Evolutionary conservation across 1,140 invertebrate species (phyloP), one percentile per base, ranked within the genome.

Genomic region (Drosophila albomicans): DNA sequence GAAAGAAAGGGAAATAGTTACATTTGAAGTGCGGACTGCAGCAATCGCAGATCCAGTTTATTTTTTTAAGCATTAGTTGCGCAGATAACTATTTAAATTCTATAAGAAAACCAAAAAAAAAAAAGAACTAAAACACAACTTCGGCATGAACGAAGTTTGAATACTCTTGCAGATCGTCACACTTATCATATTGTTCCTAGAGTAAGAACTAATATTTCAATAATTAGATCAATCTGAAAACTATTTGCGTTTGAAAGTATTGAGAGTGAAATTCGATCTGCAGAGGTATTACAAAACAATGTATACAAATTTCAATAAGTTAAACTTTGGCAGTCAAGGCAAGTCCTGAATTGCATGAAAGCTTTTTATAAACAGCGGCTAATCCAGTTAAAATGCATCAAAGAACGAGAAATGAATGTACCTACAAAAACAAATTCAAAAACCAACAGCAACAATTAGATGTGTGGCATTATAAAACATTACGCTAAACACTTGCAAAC

Each of bases 21-120:
- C 80, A 84, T 80, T 87, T 87, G 82, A 76, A 88, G 70, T 78
- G 56, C 68, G 80, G 74, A 87, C 56, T 61, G 71, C 13, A 48
- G 41, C 30, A 46, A 48, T 25, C 49, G 45, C 74, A 70, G 85
- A 68, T 88, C 71, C 74, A 81, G 70, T 89, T 88, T 88, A 88
- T 87, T 87, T 87, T 87, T 87, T 87, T 88, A 87, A 87, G 84
- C 82, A 87, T 87, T 88, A 88, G 84, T 87, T 87, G 84, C 84
- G 85, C 84, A 75, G 63, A 80, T 41, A 73, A 75, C 66, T 75
- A 75, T 75, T 65, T 89, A 87, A 84, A 84, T 81, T 87, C 85
- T 87, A 88, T 80, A 81, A 82, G 77, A 88, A 79, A 76, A 72
- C 54, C 54, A 81, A 78, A 81, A 48, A 43, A 74, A 74, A 49